Evolutionary conservation across 2,797 vertebrate genomes (phyloP).

Genomic region (Sebastes trivittatus): DNA sequence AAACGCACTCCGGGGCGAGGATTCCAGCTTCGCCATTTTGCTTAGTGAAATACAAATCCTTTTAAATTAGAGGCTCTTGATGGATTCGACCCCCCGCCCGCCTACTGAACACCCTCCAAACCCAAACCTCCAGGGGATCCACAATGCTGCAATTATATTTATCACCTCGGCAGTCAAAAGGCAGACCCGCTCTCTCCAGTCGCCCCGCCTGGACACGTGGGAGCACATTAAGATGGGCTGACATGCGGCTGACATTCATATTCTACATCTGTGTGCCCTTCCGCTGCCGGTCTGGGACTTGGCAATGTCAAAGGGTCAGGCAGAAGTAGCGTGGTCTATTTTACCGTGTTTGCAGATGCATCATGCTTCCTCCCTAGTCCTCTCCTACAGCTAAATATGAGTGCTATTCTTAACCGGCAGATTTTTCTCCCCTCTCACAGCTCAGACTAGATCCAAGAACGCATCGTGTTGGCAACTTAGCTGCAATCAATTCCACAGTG

Average conservation of each 20-base stretch:
- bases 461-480: conserved; percentile 56
- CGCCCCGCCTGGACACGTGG: conserved; percentile 39
- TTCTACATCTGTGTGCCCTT: conserved; percentile 53
- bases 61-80: conserved; percentile 69
- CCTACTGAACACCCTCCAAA: conserved; percentile 52
- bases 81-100: conserved; percentile 52
- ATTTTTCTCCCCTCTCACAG: conserved; percentile 9
- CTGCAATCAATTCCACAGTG: conserved; percentile 70
- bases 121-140: conserved; percentile 60
- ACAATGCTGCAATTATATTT: conserved; percentile 78
- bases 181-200: conserved; percentile 36
- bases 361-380: conserved; percentile 7
- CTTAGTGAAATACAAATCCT: conserved; percentile 67
- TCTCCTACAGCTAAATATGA: conserved; percentile 27
- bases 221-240: conserved; percentile 61
- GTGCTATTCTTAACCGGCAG: conserved; percentile 19
- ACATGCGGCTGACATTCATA: conserved; percentile 62
- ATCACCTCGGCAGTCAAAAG: conserved; percentile 71
- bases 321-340: conserved; percentile 40
- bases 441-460: conserved; percentile 53
- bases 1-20: conserved; percentile 56
- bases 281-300: conserved; percentile 37
- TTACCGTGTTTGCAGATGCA: conserved; percentile 32
- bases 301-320: conserved; percentile 36
- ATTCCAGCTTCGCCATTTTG: conserved; percentile 63